Evolutionary conservation across 1,140 invertebrate genomes (phyloP), one percentile per base, ranked within the genome.

Genomic region (Euura saliciscinereae): DNA sequence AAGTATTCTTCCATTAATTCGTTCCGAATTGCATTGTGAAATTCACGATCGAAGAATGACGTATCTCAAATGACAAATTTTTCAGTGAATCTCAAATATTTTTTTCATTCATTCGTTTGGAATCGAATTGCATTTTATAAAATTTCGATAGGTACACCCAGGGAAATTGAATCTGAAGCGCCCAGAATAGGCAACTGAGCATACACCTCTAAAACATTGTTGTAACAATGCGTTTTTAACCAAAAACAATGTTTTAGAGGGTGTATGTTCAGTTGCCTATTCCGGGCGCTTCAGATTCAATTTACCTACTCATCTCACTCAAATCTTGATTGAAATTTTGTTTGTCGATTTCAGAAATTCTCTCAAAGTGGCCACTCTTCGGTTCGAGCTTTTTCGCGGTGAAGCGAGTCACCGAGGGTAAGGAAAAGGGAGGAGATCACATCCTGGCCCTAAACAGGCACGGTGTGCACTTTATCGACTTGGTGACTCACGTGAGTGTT

Each of bases 321-420:
- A 6, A 66, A 43, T 66, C 6, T 44, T 51, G 6, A 11, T 59
- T 8, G 51, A 11, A 59, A 11, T 59, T n/a, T 3, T 59, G 3
- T 11, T 71, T 73, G 67, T 66, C 45, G 76, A 80, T 77, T 82
- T 44, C 81, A 93, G 93, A 94, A 87, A 94, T 98, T 72, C 88
- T 99, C 7, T 95, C 95, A 76, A 94, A 94, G 78, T 99, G 98
- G 98, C 93, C 95, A 59, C 88, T 99, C 46, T 99, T 99, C 88
- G 98, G 98, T 70, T 98, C 97, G 67, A 98, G 96, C 82, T 99
- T 99, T 91, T 99, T 99, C 89, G 95, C 96, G 2, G 95, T 99
- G 43, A 97, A 96, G 84, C 90, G 94, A 77, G 92, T 95, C 69
- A 90, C 91, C n/a, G 94, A 95, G 84, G 94, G 94, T 86, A 91